Evolutionary conservation across 92 coral and sea anemone species (phyloP), one percentile per base, ranked within the genome.

Genomic region (Zoanthus solanderi): DNA sequence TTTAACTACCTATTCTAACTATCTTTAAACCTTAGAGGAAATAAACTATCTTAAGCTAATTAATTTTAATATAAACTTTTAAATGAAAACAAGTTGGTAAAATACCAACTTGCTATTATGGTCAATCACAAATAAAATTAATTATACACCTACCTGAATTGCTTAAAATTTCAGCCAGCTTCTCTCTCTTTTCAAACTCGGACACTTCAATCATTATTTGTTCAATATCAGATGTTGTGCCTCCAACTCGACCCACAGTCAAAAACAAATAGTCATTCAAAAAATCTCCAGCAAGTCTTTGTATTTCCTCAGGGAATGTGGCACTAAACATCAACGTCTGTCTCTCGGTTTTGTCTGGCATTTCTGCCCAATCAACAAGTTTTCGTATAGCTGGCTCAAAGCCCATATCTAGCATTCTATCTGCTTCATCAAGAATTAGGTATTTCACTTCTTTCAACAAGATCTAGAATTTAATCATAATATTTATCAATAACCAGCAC

Each of bases 291-390:
- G 99, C 99, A 61, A 96, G 82, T 42, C 92, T 91, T 79, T 96
- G 99, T 54, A 96, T 96, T 75, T 95, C 93, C 76, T 96, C 99
- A 0, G 99, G 99, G 83, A 96, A 96, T 5, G 99, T 96, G 2
- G 99, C 99, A 83, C 99, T 96, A 89, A 96, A 96, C 99, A 96
- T 96, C 28, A 96, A 88, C 5, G 99, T 96, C 88, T 95, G 98
- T 7, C 99, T 90, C 14, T 93, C 93, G 3, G 93, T 78, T 80
- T 93, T 95, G 31, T 89, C 98, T 0, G 99, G 99, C 94, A 96
- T 89, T 6, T 96, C 97, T 87, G 90, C 46, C 5, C 88, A 87
- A 75, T 92, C 95, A 15, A 96, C 96, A 18, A 96, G 78, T 57
- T 90, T 91, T 44, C 99, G 86, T 34, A 96, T 95, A 6, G 86